These are phyloP conservation scores for Podarcis muralis DNA, from an alignment of 2,113 vertebrate species.

Conservation along the genomic window DNA sequence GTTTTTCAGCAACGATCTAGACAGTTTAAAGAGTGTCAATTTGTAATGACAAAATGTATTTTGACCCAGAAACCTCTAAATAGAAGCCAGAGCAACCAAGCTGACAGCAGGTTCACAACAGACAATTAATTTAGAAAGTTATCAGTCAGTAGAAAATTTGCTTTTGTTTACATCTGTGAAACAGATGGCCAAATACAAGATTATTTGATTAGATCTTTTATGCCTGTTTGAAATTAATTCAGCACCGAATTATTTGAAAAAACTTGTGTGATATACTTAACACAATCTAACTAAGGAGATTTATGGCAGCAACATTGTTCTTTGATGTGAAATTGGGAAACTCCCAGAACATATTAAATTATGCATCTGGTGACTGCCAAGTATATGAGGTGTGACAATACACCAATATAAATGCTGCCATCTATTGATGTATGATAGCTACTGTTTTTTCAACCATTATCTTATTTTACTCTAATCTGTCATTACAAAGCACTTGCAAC, in stretches of 20 bases:
- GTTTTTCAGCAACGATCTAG: conserved; percentile 15
- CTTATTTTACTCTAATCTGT: background rate
- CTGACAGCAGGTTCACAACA: conserved; percentile 52
- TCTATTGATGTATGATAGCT: conserved; percentile 18
- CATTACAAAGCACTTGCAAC: background rate
- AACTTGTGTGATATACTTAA: conserved; percentile 49
- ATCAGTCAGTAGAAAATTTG: conserved; percentile 59
- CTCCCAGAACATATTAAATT: conserved; percentile 23
- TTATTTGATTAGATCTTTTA: conserved; percentile 74
- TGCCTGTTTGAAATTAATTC: conserved; percentile 76
- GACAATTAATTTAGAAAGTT: conserved; percentile 70
- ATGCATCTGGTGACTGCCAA: background rate
- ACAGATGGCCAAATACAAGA: conserved; percentile 72
- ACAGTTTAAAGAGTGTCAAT: background rate
- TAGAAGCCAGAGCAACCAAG: conserved; percentile 37
- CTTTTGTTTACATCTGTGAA: conserved; percentile 68
- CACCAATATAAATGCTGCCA: conserved; percentile 58
- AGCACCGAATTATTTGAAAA: conserved; percentile 60
- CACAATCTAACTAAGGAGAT: conserved; percentile 41
- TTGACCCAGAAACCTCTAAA: conserved; percentile 28
- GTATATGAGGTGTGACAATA: background rate
- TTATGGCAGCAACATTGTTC: conserved; percentile 32
- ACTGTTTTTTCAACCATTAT: conserved; percentile 26
- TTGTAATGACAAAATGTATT: conserved; percentile 4
- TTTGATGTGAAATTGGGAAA: conserved; percentile 45